phyloP scores from a whole-genome alignment of 1,140 invertebrate species.

The Onthophagus taurus region DNA sequence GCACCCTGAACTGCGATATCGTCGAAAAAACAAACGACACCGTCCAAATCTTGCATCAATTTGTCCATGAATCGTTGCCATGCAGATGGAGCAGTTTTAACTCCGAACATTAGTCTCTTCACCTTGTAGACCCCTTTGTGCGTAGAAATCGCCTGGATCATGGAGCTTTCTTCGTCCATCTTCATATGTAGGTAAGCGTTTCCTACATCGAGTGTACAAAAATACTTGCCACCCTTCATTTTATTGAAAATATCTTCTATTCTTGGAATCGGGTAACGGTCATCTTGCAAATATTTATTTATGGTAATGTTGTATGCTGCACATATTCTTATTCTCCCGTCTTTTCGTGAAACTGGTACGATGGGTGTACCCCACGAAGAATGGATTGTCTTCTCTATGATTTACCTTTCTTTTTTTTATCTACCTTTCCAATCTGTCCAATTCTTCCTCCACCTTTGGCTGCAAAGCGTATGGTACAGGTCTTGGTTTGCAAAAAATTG shows the following conservation, averaged over 20 bases:
- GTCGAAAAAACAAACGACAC: conserved; percentile 12
- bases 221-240: conserved; percentile 28
- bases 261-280: conserved; percentile 31
- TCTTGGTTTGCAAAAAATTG: neutral
- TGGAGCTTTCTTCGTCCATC: conserved; percentile 24
- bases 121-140: conserved; percentile 29
- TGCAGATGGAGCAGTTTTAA: conserved; percentile 22
- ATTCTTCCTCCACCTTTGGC: no score
- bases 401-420: no score
- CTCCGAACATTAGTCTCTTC: conserved; percentile 30
- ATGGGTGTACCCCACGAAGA: neutral
- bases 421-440: no score
- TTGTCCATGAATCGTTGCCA: conserved; percentile 31
- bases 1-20: conserved; percentile 12
- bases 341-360: conserved; percentile 35
- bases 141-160: conserved; percentile 30
- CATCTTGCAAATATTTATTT: conserved; percentile 28
- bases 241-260: conserved; percentile 31
- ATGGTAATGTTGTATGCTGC: conserved; percentile 39
- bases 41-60: conserved; percentile 12
- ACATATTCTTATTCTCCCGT: conserved; percentile 36
- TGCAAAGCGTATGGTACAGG: neutral
- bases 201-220: conserved; percentile 33
- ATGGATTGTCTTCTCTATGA: no score
- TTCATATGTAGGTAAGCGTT: conserved; percentile 34